These are phyloP conservation scores for Melanotus villosus DNA, from an alignment of 2,888 invertebrate species.

Conservation along the genomic window DNA sequence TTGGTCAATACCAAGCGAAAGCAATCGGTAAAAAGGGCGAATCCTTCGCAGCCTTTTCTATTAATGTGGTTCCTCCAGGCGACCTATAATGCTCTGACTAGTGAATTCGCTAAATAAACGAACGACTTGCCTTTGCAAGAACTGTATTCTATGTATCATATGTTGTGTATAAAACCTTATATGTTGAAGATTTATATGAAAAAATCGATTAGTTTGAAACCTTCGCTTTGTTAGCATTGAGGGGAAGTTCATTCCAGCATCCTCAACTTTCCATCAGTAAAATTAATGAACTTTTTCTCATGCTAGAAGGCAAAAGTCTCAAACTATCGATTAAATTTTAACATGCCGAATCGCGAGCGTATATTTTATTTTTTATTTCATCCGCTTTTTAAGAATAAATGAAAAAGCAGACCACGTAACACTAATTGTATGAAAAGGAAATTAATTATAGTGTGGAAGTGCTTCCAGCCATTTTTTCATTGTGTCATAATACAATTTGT, in stretches of 20 bases:
- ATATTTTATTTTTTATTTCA: constrained; percentile 56
- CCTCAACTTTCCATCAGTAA: constrained; percentile 33
- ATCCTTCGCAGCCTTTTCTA: constrained; percentile 86
- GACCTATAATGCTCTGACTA: constrained; percentile 66
- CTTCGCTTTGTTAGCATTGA: constrained; percentile 17
- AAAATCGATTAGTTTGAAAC: constrained; percentile 8
- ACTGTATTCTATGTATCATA: constrained; percentile 61
- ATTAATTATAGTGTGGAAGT: constrained; percentile 66
- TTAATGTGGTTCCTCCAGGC: constrained; percentile 79
- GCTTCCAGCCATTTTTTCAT: constrained; percentile 67
- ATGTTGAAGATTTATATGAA: constrained; percentile 51
- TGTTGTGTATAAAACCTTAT: constrained; percentile 60
- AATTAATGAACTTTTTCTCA: neutral
- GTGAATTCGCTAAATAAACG: constrained; percentile 53
- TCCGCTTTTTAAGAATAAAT: constrained; percentile 29
- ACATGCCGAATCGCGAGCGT: constrained; percentile 60
- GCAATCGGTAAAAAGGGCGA: constrained; percentile 91
- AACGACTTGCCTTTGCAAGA: constrained; percentile 65
- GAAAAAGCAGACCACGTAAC: constrained; percentile 32
- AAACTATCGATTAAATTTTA: constrained; percentile 28
- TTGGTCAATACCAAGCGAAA: constrained; percentile 90
- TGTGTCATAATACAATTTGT: constrained; percentile 59
- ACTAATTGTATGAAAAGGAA: constrained; percentile 62
- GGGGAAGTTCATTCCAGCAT: constrained; percentile 50
- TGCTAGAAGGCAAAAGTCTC: constrained; percentile 4